phyloP scores from a whole-genome alignment of 2,888 invertebrate species.

The Desoria tigrina region DNA sequence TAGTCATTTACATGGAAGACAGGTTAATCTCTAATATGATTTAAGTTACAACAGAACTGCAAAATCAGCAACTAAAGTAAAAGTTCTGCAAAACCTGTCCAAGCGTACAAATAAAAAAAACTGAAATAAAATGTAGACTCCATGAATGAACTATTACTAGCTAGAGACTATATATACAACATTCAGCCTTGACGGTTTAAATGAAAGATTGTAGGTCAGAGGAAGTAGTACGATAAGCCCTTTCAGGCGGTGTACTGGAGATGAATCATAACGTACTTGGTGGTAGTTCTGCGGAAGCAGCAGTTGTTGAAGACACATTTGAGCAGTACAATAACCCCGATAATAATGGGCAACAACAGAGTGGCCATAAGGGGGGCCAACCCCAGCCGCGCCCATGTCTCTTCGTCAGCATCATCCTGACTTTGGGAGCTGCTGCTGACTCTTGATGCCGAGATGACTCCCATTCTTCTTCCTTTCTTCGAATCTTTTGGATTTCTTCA shows the following conservation, averaged over 20 bases:
- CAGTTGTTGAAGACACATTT: slow-evolving; percentile 52
- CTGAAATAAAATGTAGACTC: no score
- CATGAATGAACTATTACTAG: no score
- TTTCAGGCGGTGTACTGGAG: background rate
- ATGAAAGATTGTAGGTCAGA: no score
- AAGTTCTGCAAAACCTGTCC: no score
- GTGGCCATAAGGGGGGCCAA: slow-evolving; percentile 49
- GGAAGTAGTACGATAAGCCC: no score
- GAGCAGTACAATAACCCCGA: slow-evolving; percentile 49
- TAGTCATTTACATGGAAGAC: no score
- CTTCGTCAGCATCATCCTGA: slow-evolving; percentile 31
- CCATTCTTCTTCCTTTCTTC: slow-evolving; percentile 24
- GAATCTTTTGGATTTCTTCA: background rate
- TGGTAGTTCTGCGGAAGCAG: slow-evolving; percentile 48
- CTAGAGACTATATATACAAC: no score
- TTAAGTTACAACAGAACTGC: no score
- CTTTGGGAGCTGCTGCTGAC: slow-evolving; percentile 1
- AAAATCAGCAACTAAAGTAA: no score
- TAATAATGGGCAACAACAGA: slow-evolving; percentile 49
- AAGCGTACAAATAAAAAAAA: no score
- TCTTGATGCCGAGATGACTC: slow-evolving; percentile 22
- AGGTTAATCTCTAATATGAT: no score
- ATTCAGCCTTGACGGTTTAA: no score
- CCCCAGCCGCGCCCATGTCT: slow-evolving; percentile 42
- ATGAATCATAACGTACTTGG: slow-evolving; percentile 50